Conservation (phyloP, 2,797 vertebrate genomes). For the Geotrypetes seraphini region DNA sequence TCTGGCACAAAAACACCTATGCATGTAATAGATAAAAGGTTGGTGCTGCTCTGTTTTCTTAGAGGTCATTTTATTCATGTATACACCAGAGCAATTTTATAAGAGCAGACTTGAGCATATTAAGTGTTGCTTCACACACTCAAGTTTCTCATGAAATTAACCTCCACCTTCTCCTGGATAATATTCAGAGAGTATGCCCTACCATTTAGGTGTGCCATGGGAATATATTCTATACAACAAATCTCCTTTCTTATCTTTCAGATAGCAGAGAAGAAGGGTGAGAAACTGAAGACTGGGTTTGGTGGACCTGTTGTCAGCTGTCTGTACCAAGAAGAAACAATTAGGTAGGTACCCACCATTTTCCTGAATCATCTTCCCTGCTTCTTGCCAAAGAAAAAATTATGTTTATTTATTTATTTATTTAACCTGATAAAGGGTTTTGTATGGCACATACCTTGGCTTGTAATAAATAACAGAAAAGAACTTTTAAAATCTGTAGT, state of each 20-base stretch:
- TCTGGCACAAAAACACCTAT: no score
- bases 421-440: slow-evolving; percentile 11
- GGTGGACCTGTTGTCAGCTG: slow-evolving; percentile 89
- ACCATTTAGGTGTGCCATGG: no score
- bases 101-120: no score
- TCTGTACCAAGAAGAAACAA: slow-evolving; percentile 86
- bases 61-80: no score
- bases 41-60: no score
- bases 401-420: neutral
- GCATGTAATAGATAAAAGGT: no score
- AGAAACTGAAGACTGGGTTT: slow-evolving; percentile 67
- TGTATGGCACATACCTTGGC: slow-evolving; percentile 28
- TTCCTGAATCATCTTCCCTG: neutral
- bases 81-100: no score
- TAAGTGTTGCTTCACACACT: no score
- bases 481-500: slow-evolving; percentile 40
- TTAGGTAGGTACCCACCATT: slow-evolving; percentile 64
- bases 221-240: neutral
- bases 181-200: no score
- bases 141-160: no score
- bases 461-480: slow-evolving; percentile 43
- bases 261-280: slow-evolving; percentile 64
- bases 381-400: no score
- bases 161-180: no score
- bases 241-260: slow-evolving; percentile 24